A percentile compares a stretch with the other conserved stretches of the same genome.
These are phyloP conservation scores for Glaucomys volans DNA, from an alignment of 2,113 vertebrate species.

Conservation along the genomic window DNA sequence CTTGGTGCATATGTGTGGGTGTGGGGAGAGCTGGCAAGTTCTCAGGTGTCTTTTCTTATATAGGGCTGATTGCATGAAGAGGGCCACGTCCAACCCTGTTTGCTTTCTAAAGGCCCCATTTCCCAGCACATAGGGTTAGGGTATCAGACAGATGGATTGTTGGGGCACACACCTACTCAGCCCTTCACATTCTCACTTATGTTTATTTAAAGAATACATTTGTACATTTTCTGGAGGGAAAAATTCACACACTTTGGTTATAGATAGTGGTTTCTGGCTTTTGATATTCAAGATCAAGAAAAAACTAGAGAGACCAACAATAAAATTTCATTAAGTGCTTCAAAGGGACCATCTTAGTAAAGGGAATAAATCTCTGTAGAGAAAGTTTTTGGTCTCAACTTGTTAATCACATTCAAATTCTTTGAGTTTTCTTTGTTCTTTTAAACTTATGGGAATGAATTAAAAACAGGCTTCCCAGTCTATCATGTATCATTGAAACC, in stretches of 20 bases:
- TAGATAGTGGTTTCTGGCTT: slow-evolving; percentile 8
- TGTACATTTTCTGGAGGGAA: background rate
- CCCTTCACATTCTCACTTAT: background rate
- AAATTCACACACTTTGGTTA: background rate
- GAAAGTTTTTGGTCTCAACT: background rate
- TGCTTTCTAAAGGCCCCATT: background rate
- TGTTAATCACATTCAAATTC: slow-evolving; percentile 19
- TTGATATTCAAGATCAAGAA: slow-evolving; percentile 50
- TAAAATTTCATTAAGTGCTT: slow-evolving; percentile 49
- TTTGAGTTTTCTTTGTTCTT: slow-evolving; percentile 61
- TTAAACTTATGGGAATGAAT: slow-evolving; percentile 40
- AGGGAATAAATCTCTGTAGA: background rate
- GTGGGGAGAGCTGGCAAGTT: background rate
- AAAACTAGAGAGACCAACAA: slow-evolving; percentile 33
- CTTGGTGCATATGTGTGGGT: background rate
- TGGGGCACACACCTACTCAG: background rate
- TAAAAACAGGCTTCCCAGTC: slow-evolving; percentile 68
- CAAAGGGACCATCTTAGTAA: slow-evolving; percentile 7
- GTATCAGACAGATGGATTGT: background rate
- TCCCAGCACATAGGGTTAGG: background rate
- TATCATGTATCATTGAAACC: slow-evolving; percentile 66
- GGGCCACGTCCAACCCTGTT: too few species aligned
- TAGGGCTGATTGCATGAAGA: too few species aligned
- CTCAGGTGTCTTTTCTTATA: background rate
- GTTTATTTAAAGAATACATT: background rate